Conservation (phyloP, 2,797 vertebrate genomes). For the Holocentrus rufus region DNA sequence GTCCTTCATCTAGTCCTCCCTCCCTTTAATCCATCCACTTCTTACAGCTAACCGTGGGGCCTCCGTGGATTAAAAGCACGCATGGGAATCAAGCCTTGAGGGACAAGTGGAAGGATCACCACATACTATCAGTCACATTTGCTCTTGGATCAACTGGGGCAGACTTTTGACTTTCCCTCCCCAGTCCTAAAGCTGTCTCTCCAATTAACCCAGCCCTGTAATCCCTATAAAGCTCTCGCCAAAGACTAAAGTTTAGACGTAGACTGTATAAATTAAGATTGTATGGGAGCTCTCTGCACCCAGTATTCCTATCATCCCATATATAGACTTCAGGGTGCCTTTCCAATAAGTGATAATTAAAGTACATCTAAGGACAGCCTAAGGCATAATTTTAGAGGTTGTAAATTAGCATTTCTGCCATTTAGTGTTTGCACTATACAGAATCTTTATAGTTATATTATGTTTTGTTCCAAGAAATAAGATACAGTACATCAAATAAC, state of each 20-base stretch:
- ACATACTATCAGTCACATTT: conserved; percentile 13
- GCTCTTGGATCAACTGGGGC: neutral
- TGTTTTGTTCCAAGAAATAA: too few relatives aligned
- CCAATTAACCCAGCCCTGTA: conserved; percentile 1
- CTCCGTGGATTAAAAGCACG: conserved; percentile 34
- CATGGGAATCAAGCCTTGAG: conserved; percentile 19
- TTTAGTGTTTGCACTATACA: too few relatives aligned
- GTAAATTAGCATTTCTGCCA: too few relatives aligned
- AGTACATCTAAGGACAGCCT: too few relatives aligned
- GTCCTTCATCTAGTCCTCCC: conserved; percentile 14
- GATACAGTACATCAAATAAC: too few relatives aligned
- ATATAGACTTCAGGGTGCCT: neutral
- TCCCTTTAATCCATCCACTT: conserved; percentile 18
- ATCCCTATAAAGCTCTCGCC: neutral
- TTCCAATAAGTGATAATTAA: too few relatives aligned
- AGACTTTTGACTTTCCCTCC: neutral
- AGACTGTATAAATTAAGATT: neutral
- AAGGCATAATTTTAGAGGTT: too few relatives aligned
- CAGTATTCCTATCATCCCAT: neutral
- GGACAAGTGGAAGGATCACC: neutral
- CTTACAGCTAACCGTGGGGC: conserved; percentile 15
- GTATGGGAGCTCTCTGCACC: neutral
- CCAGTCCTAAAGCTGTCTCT: neutral
- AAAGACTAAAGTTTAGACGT: neutral
- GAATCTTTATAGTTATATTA: too few relatives aligned